phyloP scores from a whole-genome alignment of 2,888 invertebrate genomes.

The Agrenia bidenticulata region DNA sequence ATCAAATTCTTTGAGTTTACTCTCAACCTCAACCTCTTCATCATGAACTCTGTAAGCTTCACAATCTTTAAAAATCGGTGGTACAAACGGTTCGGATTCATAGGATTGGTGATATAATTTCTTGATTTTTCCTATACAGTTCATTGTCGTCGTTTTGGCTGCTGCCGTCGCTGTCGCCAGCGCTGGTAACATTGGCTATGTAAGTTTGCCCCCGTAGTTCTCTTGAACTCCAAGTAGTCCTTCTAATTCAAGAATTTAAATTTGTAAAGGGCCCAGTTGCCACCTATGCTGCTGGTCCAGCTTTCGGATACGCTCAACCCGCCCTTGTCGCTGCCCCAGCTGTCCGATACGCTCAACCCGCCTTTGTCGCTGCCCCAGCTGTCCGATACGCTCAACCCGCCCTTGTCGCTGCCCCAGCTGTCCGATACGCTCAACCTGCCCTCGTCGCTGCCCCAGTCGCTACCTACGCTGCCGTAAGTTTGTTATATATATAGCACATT shows the following conservation, averaged over 20 bases:
- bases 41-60: conserved; percentile 31
- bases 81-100: too few relatives aligned
- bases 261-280: too few relatives aligned
- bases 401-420: conserved; percentile 1
- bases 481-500: neutral
- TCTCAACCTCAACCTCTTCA: conserved; percentile 16
- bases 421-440: neutral
- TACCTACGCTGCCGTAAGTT: conserved; percentile 6
- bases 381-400: neutral
- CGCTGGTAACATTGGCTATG: conserved; percentile 14
- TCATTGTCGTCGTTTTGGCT: conserved; percentile 22
- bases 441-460: conserved; percentile 7
- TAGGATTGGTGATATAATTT: neutral
- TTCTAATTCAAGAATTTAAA: neutral
- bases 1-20: conserved; percentile 21
- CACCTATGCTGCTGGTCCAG: neutral
- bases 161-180: conserved; percentile 11
- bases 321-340: neutral
- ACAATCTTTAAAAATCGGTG: neutral
- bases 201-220: neutral
- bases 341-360: neutral
- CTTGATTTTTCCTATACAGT: conserved; percentile 5
- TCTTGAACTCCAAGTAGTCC: neutral
- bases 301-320: neutral
- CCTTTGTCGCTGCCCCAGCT: conserved; percentile 2